Evolutionary conservation across 2,113 vertebrate species (phyloP), one percentile per base, ranked within the genome.

Genomic region (Lycocorax pyrrhopterus): DNA sequence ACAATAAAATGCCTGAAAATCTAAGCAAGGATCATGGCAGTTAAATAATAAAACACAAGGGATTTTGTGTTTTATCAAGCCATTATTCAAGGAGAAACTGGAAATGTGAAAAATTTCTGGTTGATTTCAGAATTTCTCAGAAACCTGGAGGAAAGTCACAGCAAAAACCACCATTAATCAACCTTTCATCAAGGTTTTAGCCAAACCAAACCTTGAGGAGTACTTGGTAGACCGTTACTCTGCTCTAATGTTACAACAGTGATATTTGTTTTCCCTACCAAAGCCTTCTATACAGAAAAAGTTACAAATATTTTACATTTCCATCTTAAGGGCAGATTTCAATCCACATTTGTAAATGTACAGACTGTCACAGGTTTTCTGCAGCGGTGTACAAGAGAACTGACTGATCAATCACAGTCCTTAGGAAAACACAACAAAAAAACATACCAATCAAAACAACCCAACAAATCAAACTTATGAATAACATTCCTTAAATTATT

Each of bases 181-280:
- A 8, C 0, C 16, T 64, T 89, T 79, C 9, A 52, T 19, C 33
- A 63, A 7, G 3, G 12, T 82, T 71, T 92, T 52, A 92, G 5
- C 10, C 17, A 60, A 87, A 94, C 60, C 9, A 71, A 53, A 44
- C 25, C 12, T 64, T 26, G 26, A 78, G 9, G 6, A 56, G 19
- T 33, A 75, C 4, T 46, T 32, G 17, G 20, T 46, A 25, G 53
- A 72, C 16, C 26, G 10, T 17, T 79, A 25, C 39, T 90, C 67
- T 87, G 16, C 49, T 76, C 10, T 41, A 64, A 52, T 7, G 1
- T n/a, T 74, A 43, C 12, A 76, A 27, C 2, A 51, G 2, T 2
- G 2, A 8, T 12, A 4, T 2, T 7, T 25, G 18, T 22, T 10
- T 5, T 2, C 9, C 17, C 33, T 37, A 56, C 23, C 4, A 16